phyloP scores from a whole-genome alignment of 2,888 invertebrate species.

The Acleris laterana region DNA sequence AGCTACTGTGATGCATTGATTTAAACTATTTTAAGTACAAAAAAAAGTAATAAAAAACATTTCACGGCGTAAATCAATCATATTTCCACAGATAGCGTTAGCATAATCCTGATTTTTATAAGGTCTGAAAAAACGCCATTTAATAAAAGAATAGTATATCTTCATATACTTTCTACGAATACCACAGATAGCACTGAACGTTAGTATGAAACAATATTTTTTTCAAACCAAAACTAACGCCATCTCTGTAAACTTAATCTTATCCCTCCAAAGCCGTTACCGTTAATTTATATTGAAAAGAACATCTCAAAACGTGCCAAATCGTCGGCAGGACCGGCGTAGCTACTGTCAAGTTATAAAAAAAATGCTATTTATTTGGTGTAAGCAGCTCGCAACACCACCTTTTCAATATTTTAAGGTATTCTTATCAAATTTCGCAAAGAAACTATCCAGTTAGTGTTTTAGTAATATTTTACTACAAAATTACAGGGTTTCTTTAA shows the following conservation, averaged over 20 bases:
- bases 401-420: constrained; percentile 34
- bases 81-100: neutral
- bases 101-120: neutral
- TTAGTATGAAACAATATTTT: neutral
- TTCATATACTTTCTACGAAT: too few relatives aligned
- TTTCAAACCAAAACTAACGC: neutral
- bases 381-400: constrained; percentile 57
- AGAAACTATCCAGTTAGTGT: constrained; percentile 2
- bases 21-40: constrained; percentile 27
- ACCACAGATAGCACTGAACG: too few relatives aligned
- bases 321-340: constrained; percentile 50
- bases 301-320: constrained; percentile 66
- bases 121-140: too few relatives aligned
- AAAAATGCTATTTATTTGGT: constrained; percentile 62
- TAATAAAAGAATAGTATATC: too few relatives aligned
- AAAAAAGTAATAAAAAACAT: neutral
- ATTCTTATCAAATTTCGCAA: neutral
- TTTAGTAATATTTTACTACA: neutral
- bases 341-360: constrained; percentile 42
- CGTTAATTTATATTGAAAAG: constrained; percentile 54
- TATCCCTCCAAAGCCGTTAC: neutral
- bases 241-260: neutral
- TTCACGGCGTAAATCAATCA: neutral
- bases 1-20: constrained; percentile 26
- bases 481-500: too few relatives aligned